phyloP scores from a whole-genome alignment of 2,888 invertebrate genomes.

The Odontomyia ornata region DNA sequence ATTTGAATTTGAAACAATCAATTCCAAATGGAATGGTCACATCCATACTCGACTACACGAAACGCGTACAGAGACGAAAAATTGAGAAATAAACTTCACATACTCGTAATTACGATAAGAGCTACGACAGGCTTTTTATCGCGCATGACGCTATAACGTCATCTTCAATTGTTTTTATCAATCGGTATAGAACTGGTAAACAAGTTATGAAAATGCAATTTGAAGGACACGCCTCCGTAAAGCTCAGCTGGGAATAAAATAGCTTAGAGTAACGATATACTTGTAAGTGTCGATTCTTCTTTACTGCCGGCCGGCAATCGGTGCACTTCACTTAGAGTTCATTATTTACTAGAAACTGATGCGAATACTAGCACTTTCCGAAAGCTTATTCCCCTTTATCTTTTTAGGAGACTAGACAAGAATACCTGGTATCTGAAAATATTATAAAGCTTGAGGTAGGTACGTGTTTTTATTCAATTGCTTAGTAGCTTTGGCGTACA shows the following conservation, averaged over 20 bases:
- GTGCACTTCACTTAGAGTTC: no score
- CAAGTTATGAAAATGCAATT: neutral
- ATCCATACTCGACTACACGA: neutral
- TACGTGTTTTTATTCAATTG: no score
- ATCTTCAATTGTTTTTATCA: neutral
- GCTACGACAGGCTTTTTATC: constrained; percentile 7
- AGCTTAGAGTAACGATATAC: no score
- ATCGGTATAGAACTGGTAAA: neutral
- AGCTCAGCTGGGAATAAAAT: neutral
- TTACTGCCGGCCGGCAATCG: no score
- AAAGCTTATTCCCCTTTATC: no score
- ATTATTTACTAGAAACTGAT: no score
- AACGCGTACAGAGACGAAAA: neutral
- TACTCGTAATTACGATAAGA: constrained; percentile 39
- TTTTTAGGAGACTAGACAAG: no score
- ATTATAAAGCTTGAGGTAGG: no score
- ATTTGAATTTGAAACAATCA: neutral
- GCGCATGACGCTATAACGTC: constrained; percentile 34
- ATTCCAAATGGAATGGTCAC: neutral
- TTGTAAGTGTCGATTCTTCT: no score
- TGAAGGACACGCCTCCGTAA: neutral
- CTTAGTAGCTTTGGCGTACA: no score
- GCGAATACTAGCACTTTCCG: no score
- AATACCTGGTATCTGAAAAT: no score
- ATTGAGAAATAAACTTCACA: neutral